phyloP scores from a whole-genome alignment of 2,113 vertebrate species.

The Origma solitaria region DNA sequence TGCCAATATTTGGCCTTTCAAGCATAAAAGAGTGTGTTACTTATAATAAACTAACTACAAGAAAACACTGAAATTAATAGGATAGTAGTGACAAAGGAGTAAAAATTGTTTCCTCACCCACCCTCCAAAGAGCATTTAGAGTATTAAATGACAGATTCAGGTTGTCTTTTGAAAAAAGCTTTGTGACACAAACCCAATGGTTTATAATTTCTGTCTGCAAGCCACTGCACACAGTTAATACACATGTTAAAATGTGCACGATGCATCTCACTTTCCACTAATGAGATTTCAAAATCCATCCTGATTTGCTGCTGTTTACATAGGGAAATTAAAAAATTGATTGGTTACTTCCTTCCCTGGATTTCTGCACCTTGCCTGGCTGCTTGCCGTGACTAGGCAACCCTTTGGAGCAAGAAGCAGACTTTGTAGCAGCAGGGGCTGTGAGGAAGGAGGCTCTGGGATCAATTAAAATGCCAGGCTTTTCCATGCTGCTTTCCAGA shows the following conservation, averaged over 20 bases:
- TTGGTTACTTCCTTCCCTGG: constrained; percentile 68
- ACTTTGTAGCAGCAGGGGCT: constrained; percentile 66
- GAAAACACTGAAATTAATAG: background rate
- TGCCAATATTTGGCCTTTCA: background rate
- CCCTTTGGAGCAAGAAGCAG: constrained; percentile 65
- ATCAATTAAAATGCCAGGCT: constrained; percentile 84
- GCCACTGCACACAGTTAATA: constrained; percentile 14
- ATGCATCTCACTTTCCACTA: constrained; percentile 26
- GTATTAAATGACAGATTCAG: background rate
- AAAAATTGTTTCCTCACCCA: background rate
- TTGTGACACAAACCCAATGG: background rate
- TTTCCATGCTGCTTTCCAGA: constrained; percentile 74
- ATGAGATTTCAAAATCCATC: constrained; percentile 63
- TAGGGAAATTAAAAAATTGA: constrained; percentile 73
- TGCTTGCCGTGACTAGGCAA: constrained; percentile 66
- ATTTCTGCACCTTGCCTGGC: constrained; percentile 60
- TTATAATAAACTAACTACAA: background rate
- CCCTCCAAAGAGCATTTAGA: background rate
- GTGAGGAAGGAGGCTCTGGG: constrained; percentile 69
- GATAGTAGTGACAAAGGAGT: background rate
- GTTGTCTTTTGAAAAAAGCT: background rate
- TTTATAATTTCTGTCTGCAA: constrained; percentile 1
- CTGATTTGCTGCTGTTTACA: constrained; percentile 64
- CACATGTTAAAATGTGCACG: constrained; percentile 56
- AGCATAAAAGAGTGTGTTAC: background rate